phyloP scores from a whole-genome alignment of 1,140 invertebrate genomes.

The Drosophila ironensis region DNA sequence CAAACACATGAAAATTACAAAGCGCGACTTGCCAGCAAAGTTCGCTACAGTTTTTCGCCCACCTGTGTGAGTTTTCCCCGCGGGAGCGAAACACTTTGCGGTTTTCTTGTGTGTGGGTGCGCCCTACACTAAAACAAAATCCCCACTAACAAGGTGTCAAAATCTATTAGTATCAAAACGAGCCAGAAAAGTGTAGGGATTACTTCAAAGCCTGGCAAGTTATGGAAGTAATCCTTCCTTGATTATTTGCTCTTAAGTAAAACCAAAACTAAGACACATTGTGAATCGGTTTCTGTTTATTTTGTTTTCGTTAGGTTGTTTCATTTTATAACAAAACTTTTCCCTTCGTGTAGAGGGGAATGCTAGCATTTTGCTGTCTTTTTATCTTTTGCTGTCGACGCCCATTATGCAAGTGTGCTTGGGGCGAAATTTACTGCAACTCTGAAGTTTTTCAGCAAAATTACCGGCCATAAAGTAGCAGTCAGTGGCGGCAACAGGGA shows the following conservation, averaged over 20 bases:
- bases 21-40: constrained; percentile 24
- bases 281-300: no score
- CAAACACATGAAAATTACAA: constrained; percentile 53
- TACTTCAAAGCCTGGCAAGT: no score
- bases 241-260: no score
- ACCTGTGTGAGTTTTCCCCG: constrained; percentile 38
- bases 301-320: background rate
- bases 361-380: constrained; percentile 11
- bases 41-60: constrained; percentile 16
- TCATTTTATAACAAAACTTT: background rate
- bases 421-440: constrained; percentile 58
- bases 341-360: constrained; percentile 6
- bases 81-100: constrained; percentile 27
- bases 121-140: constrained; percentile 1
- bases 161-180: background rate
- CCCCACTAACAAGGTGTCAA: no score
- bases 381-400: constrained; percentile 38
- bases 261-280: no score
- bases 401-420: constrained; percentile 33
- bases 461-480: constrained; percentile 45
- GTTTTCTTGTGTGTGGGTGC: constrained; percentile 6
- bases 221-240: no score
- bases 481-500: constrained; percentile 20
- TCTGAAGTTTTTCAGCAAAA: constrained; percentile 63
- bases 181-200: background rate